phyloP scores from a whole-genome alignment of 37 sponge, comb jelly and placozoan species.

The Chondrilla cf. caribensis region DNA sequence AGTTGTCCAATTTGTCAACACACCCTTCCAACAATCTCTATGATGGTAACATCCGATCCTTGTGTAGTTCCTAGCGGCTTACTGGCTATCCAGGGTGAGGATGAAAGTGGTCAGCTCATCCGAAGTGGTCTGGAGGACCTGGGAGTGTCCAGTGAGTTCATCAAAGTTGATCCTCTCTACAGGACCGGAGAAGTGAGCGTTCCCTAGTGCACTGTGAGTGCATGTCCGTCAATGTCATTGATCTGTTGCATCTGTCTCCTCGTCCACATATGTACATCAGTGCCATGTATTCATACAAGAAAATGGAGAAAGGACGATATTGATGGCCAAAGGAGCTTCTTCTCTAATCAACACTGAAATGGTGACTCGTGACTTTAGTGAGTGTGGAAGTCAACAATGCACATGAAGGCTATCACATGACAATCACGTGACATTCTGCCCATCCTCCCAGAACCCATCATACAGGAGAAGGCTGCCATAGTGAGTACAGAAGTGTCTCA shows the following conservation, averaged over 20 bases:
- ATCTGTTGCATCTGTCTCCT: neutral
- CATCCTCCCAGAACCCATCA: conserved; percentile 43
- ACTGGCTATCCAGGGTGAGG: conserved; percentile 82
- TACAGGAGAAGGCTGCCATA: conserved; percentile 55
- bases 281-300: conserved; percentile 85
- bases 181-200: conserved; percentile 18
- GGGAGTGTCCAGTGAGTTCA: conserved; percentile 66
- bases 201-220: neutral
- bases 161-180: conserved; percentile 34
- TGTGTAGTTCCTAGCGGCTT: conserved; percentile 52
- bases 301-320: conserved; percentile 82
- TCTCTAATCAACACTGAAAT: conserved; percentile 51
- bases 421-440: neutral
- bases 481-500: conserved; percentile 91
- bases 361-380: conserved; percentile 65
- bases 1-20: neutral
- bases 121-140: conserved; percentile 33
- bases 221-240: too few species aligned
- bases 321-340: conserved; percentile 84
- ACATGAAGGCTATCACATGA: neutral
- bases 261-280: conserved; percentile 16
- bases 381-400: neutral
- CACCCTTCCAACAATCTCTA: neutral
- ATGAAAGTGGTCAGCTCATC: conserved; percentile 67
- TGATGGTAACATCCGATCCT: neutral